phyloP scores from a whole-genome alignment of 2,797 vertebrate genomes.

The Semaprochilodus insignis region DNA sequence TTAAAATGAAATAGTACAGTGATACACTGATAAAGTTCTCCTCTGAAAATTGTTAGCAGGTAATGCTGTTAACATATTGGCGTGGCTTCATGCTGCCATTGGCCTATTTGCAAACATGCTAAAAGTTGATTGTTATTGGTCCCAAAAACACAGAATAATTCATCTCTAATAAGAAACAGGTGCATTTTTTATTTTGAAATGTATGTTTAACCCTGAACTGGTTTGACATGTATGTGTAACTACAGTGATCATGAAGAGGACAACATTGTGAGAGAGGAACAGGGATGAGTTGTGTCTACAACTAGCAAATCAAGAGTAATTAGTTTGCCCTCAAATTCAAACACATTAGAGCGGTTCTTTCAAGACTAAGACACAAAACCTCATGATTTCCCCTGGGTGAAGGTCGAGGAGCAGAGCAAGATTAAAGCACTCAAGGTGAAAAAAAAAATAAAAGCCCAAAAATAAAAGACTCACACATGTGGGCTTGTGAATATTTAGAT shows the following conservation, averaged over 20 bases:
- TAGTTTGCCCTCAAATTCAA: slow-evolving; percentile 56
- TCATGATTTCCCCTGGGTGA: slow-evolving; percentile 63
- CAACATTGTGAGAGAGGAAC: slow-evolving; percentile 30
- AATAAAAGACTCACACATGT: not conserved
- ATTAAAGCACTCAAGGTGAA: slow-evolving; percentile 62
- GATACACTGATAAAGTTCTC: too few relatives aligned
- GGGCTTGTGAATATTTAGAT: slow-evolving; percentile 27
- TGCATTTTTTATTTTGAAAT: too few relatives aligned
- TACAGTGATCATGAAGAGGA: slow-evolving; percentile 19
- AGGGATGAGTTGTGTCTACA: slow-evolving; percentile 32
- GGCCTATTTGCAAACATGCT: too few relatives aligned
- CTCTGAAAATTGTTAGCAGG: too few relatives aligned
- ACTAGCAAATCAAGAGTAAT: slow-evolving; percentile 56
- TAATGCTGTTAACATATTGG: too few relatives aligned
- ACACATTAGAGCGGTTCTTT: slow-evolving; percentile 57
- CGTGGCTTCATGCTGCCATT: too few relatives aligned
- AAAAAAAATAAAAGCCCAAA: slow-evolving; percentile 24
- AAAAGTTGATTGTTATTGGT: too few relatives aligned
- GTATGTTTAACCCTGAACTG: not conserved
- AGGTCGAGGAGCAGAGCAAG: slow-evolving; percentile 30
- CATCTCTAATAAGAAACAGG: too few relatives aligned
- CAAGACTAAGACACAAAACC: slow-evolving; percentile 50
- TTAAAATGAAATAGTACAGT: too few relatives aligned
- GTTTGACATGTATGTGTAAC: not conserved
- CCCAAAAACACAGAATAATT: too few relatives aligned